Evolutionary conservation across 2,797 vertebrate genomes (phyloP).

Genomic region (Centroberyx gerrardi): DNA sequence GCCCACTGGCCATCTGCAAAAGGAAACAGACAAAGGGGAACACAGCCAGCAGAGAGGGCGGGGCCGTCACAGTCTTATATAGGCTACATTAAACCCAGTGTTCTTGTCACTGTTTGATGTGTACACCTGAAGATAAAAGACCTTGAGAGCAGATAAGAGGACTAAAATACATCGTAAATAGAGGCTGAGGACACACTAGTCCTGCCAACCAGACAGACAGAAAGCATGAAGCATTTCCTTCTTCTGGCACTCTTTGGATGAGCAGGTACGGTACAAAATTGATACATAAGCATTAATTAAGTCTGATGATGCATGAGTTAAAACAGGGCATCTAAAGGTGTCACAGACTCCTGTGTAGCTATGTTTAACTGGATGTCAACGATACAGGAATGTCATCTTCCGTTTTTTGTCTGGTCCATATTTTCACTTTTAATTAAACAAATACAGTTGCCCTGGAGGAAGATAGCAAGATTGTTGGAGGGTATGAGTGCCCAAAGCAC

Average conservation of each 20-base stretch:
- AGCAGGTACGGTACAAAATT: slow-evolving; percentile 64
- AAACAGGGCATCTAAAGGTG: background rate
- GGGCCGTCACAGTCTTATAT: background rate
- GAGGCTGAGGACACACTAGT: slow-evolving; percentile 23
- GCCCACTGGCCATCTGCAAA: too few relatives aligned
- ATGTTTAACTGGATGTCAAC: background rate
- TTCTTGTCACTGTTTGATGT: slow-evolving; percentile 47
- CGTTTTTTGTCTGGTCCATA: background rate
- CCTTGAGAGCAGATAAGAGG: slow-evolving; percentile 74
- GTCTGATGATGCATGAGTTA: background rate
- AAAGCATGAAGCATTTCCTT: slow-evolving; percentile 69
- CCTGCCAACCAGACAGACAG: slow-evolving; percentile 2
- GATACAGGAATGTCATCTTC: background rate
- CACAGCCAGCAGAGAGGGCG: too few relatives aligned
- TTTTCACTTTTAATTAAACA: background rate
- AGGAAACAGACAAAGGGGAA: background rate
- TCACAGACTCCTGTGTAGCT: background rate
- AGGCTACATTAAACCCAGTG: slow-evolving; percentile 21
- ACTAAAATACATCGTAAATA: slow-evolving; percentile 44
- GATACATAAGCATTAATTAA: background rate
- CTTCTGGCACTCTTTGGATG: slow-evolving; percentile 63
- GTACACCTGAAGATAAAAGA: slow-evolving; percentile 41
- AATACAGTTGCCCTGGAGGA: slow-evolving; percentile 72
- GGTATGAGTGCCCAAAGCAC: slow-evolving; percentile 83
- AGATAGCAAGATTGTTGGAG: slow-evolving; percentile 87